Conservation (phyloP, 2,113 vertebrate genomes). For the Turnix velox region DNA sequence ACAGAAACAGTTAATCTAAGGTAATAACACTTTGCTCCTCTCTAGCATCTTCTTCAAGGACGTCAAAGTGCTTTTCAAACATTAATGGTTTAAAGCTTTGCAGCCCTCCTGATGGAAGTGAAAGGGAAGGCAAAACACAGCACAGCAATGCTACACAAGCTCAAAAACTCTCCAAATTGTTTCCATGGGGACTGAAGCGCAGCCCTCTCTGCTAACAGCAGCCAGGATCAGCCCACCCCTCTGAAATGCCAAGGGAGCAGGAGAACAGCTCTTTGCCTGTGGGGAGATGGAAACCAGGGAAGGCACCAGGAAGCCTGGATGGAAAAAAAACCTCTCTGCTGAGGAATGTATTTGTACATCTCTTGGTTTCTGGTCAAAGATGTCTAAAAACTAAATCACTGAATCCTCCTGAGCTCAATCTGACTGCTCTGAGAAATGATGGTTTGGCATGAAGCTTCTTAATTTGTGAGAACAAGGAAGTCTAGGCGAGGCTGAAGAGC, state of each 20-base stretch:
- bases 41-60: slow-evolving; percentile 26
- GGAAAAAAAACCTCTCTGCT: background rate
- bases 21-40: background rate
- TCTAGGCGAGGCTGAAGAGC: background rate
- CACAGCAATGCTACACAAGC: slow-evolving; percentile 32
- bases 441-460: background rate
- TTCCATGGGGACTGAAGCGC: slow-evolving; percentile 60
- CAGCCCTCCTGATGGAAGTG: background rate
- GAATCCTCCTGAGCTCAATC: background rate
- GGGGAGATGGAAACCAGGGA: background rate
- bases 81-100: slow-evolving; percentile 4
- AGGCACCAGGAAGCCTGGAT: background rate
- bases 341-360: background rate
- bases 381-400: background rate
- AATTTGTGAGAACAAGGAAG: background rate
- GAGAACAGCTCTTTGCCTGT: background rate
- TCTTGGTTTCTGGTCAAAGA: background rate
- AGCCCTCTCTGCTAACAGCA: background rate
- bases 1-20: slow-evolving; percentile 7
- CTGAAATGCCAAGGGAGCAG: background rate
- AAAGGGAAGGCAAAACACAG: slow-evolving; percentile 3
- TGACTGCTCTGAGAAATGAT: background rate
- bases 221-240: background rate
- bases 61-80: slow-evolving; percentile 42
- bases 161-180: slow-evolving; percentile 47